Base-by-base conservation (phyloP, 35 echinoderm and acorn worm genomes). In the Anneissia japonica region DNA sequence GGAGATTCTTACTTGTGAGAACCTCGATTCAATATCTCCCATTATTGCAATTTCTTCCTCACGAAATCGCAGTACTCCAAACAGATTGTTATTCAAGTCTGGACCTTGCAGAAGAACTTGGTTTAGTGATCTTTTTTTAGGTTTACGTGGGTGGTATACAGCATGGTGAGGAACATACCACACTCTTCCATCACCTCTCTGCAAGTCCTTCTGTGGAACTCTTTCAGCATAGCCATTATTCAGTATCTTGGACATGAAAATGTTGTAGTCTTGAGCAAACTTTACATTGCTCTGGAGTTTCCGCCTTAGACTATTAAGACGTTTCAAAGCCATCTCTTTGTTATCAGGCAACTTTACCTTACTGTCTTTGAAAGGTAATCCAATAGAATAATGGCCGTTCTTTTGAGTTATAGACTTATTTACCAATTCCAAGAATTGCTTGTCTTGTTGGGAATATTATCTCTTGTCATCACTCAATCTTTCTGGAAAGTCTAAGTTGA, bases 401-500 rank as follows among this genome's bases (percentile, higher is more conserved):
- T 72, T 35, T 7, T 56, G 34, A 33, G 21, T 21, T 39, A 80
- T n/a, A 35, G 55, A 37, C 28, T 40, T 36, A 31, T 81, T n/a
- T 1, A 91, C n/a, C 14, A 36, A 73, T 64, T 35, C 26, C n/a
- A 86, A 32, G 36, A 79, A 81, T 41, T 80, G 56, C 26, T 39
- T 80, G 39, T 91, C 83, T 12, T 80, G 83, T 26, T 86, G 75
- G 11, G 89, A 91, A 3, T 80, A 39, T 7, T 39, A 46, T 13
- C n/a, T n/a, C n/a, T 38, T 34, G 11, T 73, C 43, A 0, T 29
- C 77, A 29, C 38, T 13, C 36, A 39, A 34, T 45, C 35, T 46
- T 28, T 89, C 91, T 43, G 29, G 55, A 26, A 93, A 93, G 26
- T 88, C 91, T 11, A 85, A 34, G 74, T 93, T 86, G 81, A 93